Conservation (phyloP, 2,797 vertebrate genomes). For the Diglossa cyanea region DNA sequence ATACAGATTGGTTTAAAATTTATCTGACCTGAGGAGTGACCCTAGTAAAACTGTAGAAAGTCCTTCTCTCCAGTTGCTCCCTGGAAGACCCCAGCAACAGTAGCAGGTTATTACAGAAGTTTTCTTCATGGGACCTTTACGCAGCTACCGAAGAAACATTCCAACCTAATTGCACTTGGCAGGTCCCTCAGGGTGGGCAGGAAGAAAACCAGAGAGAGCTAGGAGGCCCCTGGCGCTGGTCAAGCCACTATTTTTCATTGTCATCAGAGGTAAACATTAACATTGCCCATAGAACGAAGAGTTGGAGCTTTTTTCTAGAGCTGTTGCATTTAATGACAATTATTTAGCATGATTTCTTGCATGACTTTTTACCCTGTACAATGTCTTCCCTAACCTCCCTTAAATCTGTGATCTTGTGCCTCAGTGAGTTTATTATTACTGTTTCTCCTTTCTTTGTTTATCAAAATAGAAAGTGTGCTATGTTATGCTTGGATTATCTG, state of each 20-base stretch:
- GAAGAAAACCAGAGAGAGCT: background rate
- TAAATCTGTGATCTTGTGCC: background rate
- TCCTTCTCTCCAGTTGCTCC: background rate
- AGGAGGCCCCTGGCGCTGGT: background rate
- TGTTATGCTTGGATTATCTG: background rate
- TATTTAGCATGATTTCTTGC: background rate
- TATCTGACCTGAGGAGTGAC: background rate
- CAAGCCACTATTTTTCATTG: background rate
- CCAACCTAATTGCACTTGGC: background rate
- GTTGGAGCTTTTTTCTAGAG: background rate
- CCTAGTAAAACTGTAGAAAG: background rate
- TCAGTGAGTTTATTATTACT: background rate
- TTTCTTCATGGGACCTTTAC: background rate
- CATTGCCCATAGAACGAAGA: background rate
- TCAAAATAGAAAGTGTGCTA: background rate
- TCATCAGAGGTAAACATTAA: background rate
- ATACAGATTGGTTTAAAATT: background rate
- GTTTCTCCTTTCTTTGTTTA: background rate
- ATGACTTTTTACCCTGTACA: background rate
- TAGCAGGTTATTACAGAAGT: background rate
- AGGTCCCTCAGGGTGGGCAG: background rate
- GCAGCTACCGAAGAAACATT: background rate
- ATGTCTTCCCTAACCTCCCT: background rate
- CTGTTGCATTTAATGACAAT: background rate
- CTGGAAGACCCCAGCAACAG: background rate